These are phyloP conservation scores for Limnephilus auricula DNA, from an alignment of 2,888 invertebrate genomes.

Conservation along the genomic window DNA sequence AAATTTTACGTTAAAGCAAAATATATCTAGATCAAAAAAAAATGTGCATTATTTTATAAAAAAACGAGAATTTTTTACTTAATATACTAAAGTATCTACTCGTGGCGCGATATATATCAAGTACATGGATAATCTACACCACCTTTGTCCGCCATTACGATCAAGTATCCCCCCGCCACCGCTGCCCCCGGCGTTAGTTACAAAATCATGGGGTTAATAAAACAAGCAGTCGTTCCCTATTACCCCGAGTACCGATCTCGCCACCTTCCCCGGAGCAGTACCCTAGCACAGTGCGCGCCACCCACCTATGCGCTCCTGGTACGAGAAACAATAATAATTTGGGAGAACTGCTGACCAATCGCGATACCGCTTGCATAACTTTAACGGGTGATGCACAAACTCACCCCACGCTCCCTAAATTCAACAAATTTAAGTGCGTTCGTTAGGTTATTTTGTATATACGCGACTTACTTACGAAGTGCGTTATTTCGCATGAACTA, in stretches of 20 bases:
- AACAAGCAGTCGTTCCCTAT: constrained; percentile 24
- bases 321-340: not conserved
- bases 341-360: constrained; percentile 23
- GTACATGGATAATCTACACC: not conserved
- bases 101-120: not conserved
- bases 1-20: too few species aligned
- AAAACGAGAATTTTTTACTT: too few species aligned
- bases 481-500: not conserved
- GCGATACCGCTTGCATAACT: not conserved
- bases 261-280: not conserved
- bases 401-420: not conserved
- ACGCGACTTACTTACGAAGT: not conserved
- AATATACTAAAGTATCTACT: too few species aligned
- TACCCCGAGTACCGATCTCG: not conserved
- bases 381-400: constrained; percentile 7
- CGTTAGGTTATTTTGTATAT: not conserved
- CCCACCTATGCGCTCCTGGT: not conserved
- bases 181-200: not conserved
- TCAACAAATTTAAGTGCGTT: not conserved
- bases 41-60: too few species aligned
- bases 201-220: constrained; percentile 39
- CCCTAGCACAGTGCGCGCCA: not conserved
- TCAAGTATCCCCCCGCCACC: constrained; percentile 13
- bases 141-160: not conserved
- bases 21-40: too few species aligned